phyloP scores from a whole-genome alignment of 2,888 invertebrate species.

The Drosophila kuntzei region DNA sequence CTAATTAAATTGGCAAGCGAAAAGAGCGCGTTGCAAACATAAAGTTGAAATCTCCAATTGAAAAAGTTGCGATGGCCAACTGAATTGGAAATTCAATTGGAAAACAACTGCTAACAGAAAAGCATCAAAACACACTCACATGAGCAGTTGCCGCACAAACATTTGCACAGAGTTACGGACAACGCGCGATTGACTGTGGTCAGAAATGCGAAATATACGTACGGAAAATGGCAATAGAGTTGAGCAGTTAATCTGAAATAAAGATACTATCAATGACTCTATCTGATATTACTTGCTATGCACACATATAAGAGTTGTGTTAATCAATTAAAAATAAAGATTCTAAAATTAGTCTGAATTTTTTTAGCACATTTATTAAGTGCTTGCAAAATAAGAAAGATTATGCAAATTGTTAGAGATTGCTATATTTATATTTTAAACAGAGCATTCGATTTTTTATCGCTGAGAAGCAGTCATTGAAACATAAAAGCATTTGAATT shows the following conservation, averaged over 20 bases:
- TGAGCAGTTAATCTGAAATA: neutral
- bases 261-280: neutral
- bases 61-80: conserved; percentile 57
- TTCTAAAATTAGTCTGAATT: neutral
- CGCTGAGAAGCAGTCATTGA: too few species aligned
- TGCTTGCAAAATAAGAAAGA: neutral
- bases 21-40: conserved; percentile 32
- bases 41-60: conserved; percentile 58
- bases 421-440: neutral
- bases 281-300: neutral
- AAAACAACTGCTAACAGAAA: conserved; percentile 58
- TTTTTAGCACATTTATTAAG: neutral
- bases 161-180: conserved; percentile 63
- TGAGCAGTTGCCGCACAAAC: conserved; percentile 57
- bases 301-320: neutral
- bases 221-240: conserved; percentile 25
- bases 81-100: conserved; percentile 76
- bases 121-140: conserved; percentile 27
- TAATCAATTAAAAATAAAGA: neutral
- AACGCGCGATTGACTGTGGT: conserved; percentile 60
- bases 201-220: conserved; percentile 29
- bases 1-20: conserved; percentile 72
- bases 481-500: too few species aligned
- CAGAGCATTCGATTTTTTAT: too few species aligned
- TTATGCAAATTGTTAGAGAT: too few species aligned